Conservation (phyloP, 2,888 invertebrate genomes). For the Aleiodes alternator region DNA sequence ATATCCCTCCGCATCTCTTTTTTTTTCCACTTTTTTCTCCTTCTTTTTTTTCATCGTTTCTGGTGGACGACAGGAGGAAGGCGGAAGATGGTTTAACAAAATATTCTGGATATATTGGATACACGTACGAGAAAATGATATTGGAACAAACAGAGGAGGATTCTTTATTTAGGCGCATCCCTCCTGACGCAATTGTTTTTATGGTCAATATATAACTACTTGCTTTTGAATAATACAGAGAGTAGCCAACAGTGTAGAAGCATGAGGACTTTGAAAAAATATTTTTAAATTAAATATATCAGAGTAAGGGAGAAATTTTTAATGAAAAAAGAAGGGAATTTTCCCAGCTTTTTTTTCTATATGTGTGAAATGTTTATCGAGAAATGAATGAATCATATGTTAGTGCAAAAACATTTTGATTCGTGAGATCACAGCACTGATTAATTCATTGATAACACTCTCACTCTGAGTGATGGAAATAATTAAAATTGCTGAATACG, state of each 20-base stretch:
- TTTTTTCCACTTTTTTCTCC: neutral
- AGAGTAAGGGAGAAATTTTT: no score
- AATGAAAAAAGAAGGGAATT: no score
- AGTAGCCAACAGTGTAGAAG: neutral
- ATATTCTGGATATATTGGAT: slow-evolving; percentile 25
- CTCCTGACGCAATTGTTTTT: slow-evolving; percentile 1
- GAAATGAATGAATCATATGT: no score
- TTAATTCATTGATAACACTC: no score
- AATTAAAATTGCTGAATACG: no score
- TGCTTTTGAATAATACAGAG: slow-evolving; percentile 7
- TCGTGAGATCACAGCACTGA: no score
- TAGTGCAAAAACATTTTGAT: no score
- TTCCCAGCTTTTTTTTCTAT: no score
- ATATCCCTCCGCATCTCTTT: neutral
- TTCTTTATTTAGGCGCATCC: slow-evolving; percentile 27
- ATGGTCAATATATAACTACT: slow-evolving; percentile 20
- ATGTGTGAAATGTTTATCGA: no score
- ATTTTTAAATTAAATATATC: neutral
- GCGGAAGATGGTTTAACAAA: slow-evolving; percentile 1
- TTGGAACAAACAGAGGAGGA: slow-evolving; percentile 29
- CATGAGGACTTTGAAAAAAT: neutral
- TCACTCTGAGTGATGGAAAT: no score
- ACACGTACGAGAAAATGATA: slow-evolving; percentile 19
- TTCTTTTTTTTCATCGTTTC: no score
- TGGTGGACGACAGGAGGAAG: neutral